phyloP scores from a whole-genome alignment of 1,140 invertebrate species.

The Euborellia annulipes region DNA sequence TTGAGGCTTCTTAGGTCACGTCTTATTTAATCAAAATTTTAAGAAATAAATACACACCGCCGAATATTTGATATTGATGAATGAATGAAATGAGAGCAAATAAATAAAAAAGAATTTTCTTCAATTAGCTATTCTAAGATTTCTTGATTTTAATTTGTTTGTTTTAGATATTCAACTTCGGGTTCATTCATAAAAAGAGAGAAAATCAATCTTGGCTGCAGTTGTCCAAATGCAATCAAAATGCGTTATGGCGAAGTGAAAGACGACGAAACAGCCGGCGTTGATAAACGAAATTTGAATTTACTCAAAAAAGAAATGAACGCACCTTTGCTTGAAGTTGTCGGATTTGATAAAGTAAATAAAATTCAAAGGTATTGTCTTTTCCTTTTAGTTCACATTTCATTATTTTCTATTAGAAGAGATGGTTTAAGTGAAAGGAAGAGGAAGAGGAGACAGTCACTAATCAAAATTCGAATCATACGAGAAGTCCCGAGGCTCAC shows the following conservation, averaged over 20 bases:
- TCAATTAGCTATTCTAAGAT: no score
- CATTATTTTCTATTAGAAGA: slow-evolving; percentile 5
- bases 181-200: slow-evolving; percentile 74
- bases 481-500: no score
- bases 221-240: slow-evolving; percentile 52
- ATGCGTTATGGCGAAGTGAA: slow-evolving; percentile 50
- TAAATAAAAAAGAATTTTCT: no score
- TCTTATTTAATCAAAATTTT: no score
- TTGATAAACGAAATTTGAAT: slow-evolving; percentile 40
- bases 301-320: slow-evolving; percentile 48
- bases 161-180: slow-evolving; percentile 42
- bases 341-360: slow-evolving; percentile 74
- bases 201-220: slow-evolving; percentile 55
- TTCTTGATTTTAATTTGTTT: no score
- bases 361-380: slow-evolving; percentile 56
- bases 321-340: slow-evolving; percentile 66
- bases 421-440: background rate
- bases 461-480: no score
- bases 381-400: slow-evolving; percentile 3
- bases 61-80: no score
- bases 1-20: no score
- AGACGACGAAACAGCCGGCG: slow-evolving; percentile 29
- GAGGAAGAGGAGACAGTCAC: no score
- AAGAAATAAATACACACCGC: no score
- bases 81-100: no score